Percentiles rank a stretch among this genome's conserved stretches.
These are phyloP conservation scores for Drosophila bipectinata DNA, from an alignment of 1,140 invertebrate species.

Conservation along the genomic window DNA sequence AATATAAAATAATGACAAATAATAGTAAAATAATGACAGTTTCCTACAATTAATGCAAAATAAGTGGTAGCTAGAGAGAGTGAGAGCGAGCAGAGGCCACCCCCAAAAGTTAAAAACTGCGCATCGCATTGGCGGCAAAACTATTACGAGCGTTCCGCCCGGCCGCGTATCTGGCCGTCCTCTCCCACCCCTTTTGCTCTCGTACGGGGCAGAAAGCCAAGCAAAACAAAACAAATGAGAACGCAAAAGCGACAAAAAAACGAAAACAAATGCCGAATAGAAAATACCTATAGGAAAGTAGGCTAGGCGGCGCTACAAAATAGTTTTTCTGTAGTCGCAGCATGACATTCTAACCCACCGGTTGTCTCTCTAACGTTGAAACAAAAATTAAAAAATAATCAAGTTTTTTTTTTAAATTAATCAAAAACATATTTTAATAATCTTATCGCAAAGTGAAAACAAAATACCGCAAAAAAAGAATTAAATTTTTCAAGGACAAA, in stretches of 20 bases:
- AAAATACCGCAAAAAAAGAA: constrained; percentile 20
- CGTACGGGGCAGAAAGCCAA: constrained; percentile 48
- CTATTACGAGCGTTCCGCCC: constrained; percentile 36
- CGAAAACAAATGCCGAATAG: constrained; percentile 33
- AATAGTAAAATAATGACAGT: too few species aligned
- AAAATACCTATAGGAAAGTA: constrained; percentile 55
- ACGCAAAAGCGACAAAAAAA: constrained; percentile 27
- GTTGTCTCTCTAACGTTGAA: constrained; percentile 12
- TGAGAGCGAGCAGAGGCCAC: constrained; percentile 4
- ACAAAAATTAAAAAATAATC: neutral
- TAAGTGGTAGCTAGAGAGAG: too few species aligned
- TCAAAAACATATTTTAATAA: constrained; percentile 7
- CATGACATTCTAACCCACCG: constrained; percentile 50
- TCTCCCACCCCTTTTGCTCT: neutral
- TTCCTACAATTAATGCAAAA: too few species aligned
- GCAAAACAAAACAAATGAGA: constrained; percentile 59
- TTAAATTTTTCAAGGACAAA: neutral
- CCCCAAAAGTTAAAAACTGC: constrained; percentile 33
- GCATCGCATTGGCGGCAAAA: constrained; percentile 30
- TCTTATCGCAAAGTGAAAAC: constrained; percentile 22
- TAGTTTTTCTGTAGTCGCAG: constrained; percentile 49
- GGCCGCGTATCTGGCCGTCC: constrained; percentile 14
- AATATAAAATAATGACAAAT: neutral
- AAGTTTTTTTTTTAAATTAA: constrained; percentile 2
- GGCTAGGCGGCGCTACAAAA: constrained; percentile 56